phyloP scores from a whole-genome alignment of 2,113 vertebrate species.

The Isurus oxyrinchus region DNA sequence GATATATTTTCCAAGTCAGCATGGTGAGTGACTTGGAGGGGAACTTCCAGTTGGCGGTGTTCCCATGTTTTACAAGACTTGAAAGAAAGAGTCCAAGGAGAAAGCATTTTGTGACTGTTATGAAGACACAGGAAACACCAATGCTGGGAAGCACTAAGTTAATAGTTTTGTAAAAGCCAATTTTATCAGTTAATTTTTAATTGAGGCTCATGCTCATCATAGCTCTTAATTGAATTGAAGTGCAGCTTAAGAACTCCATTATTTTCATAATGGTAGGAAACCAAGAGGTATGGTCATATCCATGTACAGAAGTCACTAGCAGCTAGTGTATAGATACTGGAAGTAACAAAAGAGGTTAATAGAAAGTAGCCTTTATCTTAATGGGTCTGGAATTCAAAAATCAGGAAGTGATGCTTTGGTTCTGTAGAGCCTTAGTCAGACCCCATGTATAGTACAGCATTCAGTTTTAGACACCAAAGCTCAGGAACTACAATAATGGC shows the following conservation, averaged over 20 bases:
- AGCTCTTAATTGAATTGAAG: neutral
- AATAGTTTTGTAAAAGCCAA: no score
- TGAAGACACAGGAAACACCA: no score
- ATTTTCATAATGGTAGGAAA: neutral
- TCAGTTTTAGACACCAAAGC: neutral
- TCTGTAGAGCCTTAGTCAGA: neutral
- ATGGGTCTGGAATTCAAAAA: neutral
- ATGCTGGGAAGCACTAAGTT: no score
- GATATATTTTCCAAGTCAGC: no score
- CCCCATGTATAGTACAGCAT: neutral
- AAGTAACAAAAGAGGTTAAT: neutral
- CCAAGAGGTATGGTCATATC: neutral
- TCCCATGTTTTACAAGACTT: no score
- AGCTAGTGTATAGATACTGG: neutral
- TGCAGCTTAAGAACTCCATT: neutral
- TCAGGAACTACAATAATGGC: neutral
- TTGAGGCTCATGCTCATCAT: neutral
- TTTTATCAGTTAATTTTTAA: no score
- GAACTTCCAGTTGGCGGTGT: no score
- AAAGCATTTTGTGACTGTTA: no score
- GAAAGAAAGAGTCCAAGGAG: no score
- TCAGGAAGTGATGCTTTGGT: neutral
- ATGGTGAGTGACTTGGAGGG: no score
- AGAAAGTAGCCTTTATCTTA: neutral
- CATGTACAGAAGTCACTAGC: neutral